These are phyloP conservation scores for Volucella zonaria DNA, from an alignment of 2,888 invertebrate species.

Conservation along the genomic window DNA sequence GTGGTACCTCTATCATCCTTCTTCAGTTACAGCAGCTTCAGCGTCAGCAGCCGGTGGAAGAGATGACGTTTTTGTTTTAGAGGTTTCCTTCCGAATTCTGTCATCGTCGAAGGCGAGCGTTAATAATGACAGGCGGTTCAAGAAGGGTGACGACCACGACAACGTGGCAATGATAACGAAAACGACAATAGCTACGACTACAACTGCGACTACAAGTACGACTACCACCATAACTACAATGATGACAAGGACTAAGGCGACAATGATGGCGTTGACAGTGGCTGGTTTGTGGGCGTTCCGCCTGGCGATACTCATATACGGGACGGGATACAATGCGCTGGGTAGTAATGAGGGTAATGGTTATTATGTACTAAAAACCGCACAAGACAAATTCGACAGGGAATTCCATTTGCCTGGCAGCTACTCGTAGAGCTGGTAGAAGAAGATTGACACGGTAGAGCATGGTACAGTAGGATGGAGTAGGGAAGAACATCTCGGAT, in stretches of 20 bases:
- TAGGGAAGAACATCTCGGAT: not conserved
- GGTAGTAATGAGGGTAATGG: conserved; percentile 69
- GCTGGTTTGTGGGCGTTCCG: conserved; percentile 63
- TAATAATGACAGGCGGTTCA: conserved; percentile 62
- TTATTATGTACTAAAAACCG: conserved; percentile 69
- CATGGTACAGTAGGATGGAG: not conserved
- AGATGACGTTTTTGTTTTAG: conserved; percentile 68
- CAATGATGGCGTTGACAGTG: conserved; percentile 58
- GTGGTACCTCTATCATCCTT: not conserved
- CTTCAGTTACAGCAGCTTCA: not conserved
- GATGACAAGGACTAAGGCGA: conserved; percentile 18
- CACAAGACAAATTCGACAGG: conserved; percentile 66
- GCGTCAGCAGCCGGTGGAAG: conserved; percentile 23
- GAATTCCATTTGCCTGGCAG: conserved; percentile 47
- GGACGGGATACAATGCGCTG: conserved; percentile 38
- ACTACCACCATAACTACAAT: conserved; percentile 5
- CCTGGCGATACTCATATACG: conserved; percentile 28
- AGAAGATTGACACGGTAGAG: not conserved
- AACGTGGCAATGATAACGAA: conserved; percentile 22
- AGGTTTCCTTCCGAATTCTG: conserved; percentile 50
- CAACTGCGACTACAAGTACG: conserved; percentile 11
- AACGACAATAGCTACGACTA: conserved; percentile 31
- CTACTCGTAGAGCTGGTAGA: conserved; percentile 18
- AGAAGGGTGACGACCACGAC: conserved; percentile 59
- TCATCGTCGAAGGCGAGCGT: conserved; percentile 47